Percentiles rank a stretch among this genome's conserved stretches.
These are phyloP conservation scores for Bubalus kerabau DNA, from an alignment of 2,113 vertebrate species.

Conservation along the genomic window DNA sequence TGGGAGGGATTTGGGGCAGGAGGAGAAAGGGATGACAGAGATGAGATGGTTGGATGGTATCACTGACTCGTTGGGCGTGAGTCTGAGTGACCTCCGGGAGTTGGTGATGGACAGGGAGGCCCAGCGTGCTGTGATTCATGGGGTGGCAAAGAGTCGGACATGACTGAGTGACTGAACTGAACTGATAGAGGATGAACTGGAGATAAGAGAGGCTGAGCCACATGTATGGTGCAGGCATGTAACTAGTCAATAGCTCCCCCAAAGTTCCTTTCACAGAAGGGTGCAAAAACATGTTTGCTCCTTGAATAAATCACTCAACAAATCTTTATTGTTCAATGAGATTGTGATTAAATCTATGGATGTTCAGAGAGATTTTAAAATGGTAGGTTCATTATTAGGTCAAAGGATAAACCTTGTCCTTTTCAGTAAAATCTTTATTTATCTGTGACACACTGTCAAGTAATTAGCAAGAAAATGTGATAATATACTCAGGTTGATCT, in stretches of 20 bases:
- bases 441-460: not conserved
- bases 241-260: not conserved
- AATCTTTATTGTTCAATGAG: not conserved
- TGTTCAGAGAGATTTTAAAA: not conserved
- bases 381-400: not conserved
- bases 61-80: too few species aligned
- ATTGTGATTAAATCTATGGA: not conserved
- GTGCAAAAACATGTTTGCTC: not conserved
- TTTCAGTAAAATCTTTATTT: not conserved
- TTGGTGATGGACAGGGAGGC: too few species aligned
- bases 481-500: not conserved
- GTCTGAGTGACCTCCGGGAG: too few species aligned
- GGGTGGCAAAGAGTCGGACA: too few species aligned
- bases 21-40: too few species aligned
- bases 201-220: not conserved
- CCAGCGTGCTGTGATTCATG: rapidly evolving
- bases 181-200: not conserved
- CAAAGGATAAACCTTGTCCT: not conserved
- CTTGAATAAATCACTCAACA: not conserved
- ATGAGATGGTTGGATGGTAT: too few species aligned
- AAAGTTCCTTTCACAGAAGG: not conserved
- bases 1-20: too few species aligned
- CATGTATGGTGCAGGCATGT: not conserved
- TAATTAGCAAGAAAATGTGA: not conserved
- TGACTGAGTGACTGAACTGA: too few species aligned